Base-by-base conservation (phyloP, 2,888 invertebrate species). In the Lithophane socia region DNA sequence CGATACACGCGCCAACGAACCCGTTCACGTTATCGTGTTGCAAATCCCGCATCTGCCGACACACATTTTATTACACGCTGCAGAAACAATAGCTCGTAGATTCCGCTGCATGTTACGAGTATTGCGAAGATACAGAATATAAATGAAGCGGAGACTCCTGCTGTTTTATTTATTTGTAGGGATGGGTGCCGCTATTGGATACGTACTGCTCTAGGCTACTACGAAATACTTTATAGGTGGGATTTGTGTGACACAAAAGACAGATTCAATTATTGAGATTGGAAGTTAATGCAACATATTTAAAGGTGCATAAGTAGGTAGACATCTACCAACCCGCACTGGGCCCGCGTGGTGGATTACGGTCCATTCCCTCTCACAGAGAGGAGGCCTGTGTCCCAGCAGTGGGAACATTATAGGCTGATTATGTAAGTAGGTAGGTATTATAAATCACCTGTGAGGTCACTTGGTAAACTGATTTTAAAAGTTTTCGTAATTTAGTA, bases 1-100 rank as follows among this genome's bases (percentile, higher is more conserved):
- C 99, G 21, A 99, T 98, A 92, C 98, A 99, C 21, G 99, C 99
- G 68, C 99, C 99, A 82, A 99, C 98, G 91, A 99, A 99, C 21
- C 98, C 98, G 91, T 99, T 99, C 79, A 99, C 97, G 93, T 99
- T 99, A 94, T 99, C 99, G 91, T 99, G 99, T 29, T 98, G 97
- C 83, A 99, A 97, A 94, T 99, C 99, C 81, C 98, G 97, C 97
- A 99, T 98, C 99, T 99, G 92, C 74, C 77, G 74, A 88, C 61
- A 85, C 42, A 84, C 69, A 79, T 60, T 85, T 79, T 88, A 88
- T 88, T 82, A 69, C 73, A 73, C 71, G 70, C 47, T 83, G 77
- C 71, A 78, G 73, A 66, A 75, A 73, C 82, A 80, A 84, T 75
- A 71, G 61, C 52, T 63, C 60, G 56, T 52, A 73, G 60, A 73